phyloP scores from a whole-genome alignment of 2,797 vertebrate genomes.

The Brachymystax lenok region DNA sequence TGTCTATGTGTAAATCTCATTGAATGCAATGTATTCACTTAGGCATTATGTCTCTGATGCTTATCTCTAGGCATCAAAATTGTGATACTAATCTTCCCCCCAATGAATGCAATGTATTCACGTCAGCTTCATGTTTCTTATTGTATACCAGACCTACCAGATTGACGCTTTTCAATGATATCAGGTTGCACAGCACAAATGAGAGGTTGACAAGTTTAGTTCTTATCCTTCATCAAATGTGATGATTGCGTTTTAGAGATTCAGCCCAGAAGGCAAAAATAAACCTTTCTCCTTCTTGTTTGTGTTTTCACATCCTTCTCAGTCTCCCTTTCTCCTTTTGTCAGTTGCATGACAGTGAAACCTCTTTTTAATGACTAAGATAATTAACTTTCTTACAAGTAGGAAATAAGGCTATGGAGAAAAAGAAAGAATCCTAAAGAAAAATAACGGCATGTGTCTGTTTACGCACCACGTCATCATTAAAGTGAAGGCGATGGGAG shows the following conservation, averaged over 20 bases:
- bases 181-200: slow-evolving; percentile 1
- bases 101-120: too few relatives aligned
- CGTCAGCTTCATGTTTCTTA: too few relatives aligned
- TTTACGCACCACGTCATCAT: slow-evolving; percentile 74
- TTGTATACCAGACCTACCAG: too few relatives aligned
- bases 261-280: slow-evolving; percentile 64
- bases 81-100: too few relatives aligned
- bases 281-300: slow-evolving; percentile 54
- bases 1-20: too few relatives aligned
- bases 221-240: slow-evolving; percentile 68
- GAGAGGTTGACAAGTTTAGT: slow-evolving; percentile 59
- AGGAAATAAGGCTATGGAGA: slow-evolving; percentile 49
- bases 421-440: slow-evolving; percentile 40
- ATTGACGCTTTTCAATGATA: too few relatives aligned
- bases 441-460: slow-evolving; percentile 59
- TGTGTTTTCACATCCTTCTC: slow-evolving; percentile 50
- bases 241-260: slow-evolving; percentile 71
- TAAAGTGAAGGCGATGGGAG: slow-evolving; percentile 71
- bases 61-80: too few relatives aligned
- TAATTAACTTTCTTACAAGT: slow-evolving; percentile 72
- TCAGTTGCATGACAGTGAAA: slow-evolving; percentile 73
- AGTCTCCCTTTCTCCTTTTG: slow-evolving; percentile 60
- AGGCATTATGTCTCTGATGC: too few relatives aligned
- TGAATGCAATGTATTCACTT: too few relatives aligned
- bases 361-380: slow-evolving; percentile 74